Evolutionary conservation across 2,888 invertebrate species (phyloP).

Genomic region (Ochropleura leucogaster): DNA sequence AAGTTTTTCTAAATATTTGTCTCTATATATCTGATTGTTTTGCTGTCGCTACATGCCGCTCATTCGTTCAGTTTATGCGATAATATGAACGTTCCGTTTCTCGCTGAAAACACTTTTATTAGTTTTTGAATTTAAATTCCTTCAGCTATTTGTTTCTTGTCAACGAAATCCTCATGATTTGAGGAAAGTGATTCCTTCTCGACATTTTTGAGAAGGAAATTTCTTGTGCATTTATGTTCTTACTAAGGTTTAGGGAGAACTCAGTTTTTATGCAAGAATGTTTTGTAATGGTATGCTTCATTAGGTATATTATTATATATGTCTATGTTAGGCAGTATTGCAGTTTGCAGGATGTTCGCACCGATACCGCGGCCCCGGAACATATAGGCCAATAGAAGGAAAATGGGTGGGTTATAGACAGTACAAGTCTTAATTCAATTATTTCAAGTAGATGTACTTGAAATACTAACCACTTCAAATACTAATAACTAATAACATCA

Average conservation of each 20-base stretch:
- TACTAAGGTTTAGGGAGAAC: not conserved
- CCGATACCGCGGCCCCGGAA: too few relatives aligned
- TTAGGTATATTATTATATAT: not conserved
- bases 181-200: constrained; percentile 43
- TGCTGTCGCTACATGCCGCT: constrained; percentile 64
- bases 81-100: constrained; percentile 72
- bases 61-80: constrained; percentile 74
- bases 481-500: too few relatives aligned
- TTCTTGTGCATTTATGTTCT: constrained; percentile 12
- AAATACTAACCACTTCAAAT: too few relatives aligned
- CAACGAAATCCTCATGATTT: constrained; percentile 55
- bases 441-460: too few relatives aligned
- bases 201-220: constrained; percentile 11
- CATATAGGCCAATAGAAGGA: too few relatives aligned
- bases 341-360: too few relatives aligned
- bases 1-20: not conserved
- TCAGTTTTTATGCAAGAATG: not conserved
- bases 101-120: constrained; percentile 70
- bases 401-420: too few relatives aligned
- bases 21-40: constrained; percentile 7
- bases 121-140: constrained; percentile 71
- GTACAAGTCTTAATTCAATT: too few relatives aligned
- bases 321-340: not conserved
- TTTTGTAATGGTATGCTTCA: not conserved
- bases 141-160: constrained; percentile 68